Conservation (phyloP, 2,888 invertebrate genomes). For the Meloe dianella region DNA sequence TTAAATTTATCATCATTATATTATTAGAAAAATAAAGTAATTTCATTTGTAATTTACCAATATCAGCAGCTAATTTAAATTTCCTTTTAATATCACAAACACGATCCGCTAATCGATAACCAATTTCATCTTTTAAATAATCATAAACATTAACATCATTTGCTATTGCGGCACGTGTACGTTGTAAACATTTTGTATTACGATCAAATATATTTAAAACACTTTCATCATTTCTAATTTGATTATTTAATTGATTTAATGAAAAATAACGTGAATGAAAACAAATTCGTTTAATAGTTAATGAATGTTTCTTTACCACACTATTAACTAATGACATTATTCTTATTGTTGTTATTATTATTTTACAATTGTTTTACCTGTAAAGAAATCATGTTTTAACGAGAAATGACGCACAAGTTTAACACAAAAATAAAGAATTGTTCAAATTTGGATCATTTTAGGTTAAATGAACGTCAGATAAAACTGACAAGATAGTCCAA, state of each 20-base stretch:
- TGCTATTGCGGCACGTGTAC: conserved; percentile 81
- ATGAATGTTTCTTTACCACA: conserved; percentile 13
- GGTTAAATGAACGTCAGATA: conserved; percentile 10
- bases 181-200: conserved; percentile 83
- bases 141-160: conserved; percentile 81
- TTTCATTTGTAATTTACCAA: conserved; percentile 66
- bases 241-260: conserved; percentile 29
- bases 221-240: conserved; percentile 48
- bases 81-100: conserved; percentile 92
- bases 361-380: background rate
- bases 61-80: conserved; percentile 82
- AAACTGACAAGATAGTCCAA: too few relatives aligned
- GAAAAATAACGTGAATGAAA: conserved; percentile 24
- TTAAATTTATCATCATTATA: conserved; percentile 45
- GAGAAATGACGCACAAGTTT: conserved; percentile 10
- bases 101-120: conserved; percentile 89
- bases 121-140: conserved; percentile 89
- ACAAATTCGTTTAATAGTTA: background rate
- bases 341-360: background rate
- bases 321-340: conserved; percentile 24
- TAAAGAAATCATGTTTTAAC: conserved; percentile 19
- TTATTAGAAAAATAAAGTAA: too few relatives aligned
- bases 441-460: conserved; percentile 14
- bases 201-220: conserved; percentile 89
- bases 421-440: background rate